phyloP scores from a whole-genome alignment of 2,888 invertebrate species.

The Amblyjoppa proteus region DNA sequence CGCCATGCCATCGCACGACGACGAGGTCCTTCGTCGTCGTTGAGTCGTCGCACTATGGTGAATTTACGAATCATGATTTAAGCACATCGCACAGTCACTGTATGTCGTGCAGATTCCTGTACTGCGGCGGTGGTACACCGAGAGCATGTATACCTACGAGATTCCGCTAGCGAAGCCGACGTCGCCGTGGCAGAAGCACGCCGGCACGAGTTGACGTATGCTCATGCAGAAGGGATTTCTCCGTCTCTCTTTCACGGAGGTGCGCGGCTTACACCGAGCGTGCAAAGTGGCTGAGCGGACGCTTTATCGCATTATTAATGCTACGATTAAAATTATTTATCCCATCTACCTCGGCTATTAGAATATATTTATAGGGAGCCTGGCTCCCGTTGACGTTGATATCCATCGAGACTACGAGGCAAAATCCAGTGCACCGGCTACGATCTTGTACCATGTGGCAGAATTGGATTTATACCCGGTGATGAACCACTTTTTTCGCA shows the following conservation, averaged over 20 bases:
- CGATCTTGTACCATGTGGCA: slow-evolving; percentile 17
- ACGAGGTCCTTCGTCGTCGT: slow-evolving; percentile 1
- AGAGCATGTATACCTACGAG: slow-evolving; percentile 18
- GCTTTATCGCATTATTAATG: slow-evolving; percentile 65
- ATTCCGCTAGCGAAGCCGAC: slow-evolving; percentile 34
- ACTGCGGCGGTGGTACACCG: slow-evolving; percentile 5
- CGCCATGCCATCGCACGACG: neutral
- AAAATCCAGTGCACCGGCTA: slow-evolving; percentile 22
- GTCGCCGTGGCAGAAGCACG: slow-evolving; percentile 28
- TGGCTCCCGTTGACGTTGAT: slow-evolving; percentile 56
- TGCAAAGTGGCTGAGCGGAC: slow-evolving; percentile 52
- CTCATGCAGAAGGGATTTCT: neutral
- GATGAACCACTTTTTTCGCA: slow-evolving; percentile 4
- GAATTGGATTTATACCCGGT: slow-evolving; percentile 29
- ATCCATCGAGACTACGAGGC: slow-evolving; percentile 47
- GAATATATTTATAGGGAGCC: slow-evolving; percentile 60
- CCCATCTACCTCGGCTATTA: slow-evolving; percentile 49
- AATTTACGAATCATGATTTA: slow-evolving; percentile 53
- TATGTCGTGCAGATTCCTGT: slow-evolving; percentile 17
- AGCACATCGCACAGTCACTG: slow-evolving; percentile 28
- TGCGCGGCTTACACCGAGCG: slow-evolving; percentile 33
- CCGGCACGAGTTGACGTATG: slow-evolving; percentile 48
- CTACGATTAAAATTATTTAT: slow-evolving; percentile 65
- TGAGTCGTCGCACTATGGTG: neutral
- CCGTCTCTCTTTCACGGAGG: slow-evolving; percentile 23